Evolutionary conservation across 2,888 invertebrate genomes (phyloP).

Genomic region (Tricholauxania praeusta): DNA sequence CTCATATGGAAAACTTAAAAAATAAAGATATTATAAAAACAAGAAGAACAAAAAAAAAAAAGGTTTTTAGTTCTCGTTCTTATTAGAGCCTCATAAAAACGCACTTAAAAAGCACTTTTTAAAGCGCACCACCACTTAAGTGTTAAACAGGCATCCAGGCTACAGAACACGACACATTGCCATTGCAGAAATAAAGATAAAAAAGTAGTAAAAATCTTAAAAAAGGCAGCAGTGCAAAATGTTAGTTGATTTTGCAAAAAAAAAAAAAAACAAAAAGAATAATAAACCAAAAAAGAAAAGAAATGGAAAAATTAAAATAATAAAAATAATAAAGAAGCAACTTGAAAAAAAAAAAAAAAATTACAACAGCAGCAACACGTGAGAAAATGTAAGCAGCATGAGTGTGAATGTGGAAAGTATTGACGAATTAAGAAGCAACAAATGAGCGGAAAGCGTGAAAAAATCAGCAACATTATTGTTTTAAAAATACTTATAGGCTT

Average conservation of each 20-base stretch:
- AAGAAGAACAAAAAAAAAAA: not conserved
- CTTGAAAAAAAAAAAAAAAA: not conserved
- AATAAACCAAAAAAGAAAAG: not conserved
- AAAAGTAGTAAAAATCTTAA: no score
- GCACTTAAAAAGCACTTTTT: slow-evolving; percentile 4
- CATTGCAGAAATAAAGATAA: no score
- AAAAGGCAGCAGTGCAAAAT: no score
- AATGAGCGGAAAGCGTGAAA: no score
- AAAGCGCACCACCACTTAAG: slow-evolving; percentile 4
- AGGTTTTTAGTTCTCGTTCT: not conserved
- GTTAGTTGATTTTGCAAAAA: no score
- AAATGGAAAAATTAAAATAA: slow-evolving; percentile 5
- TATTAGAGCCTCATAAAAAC: slow-evolving; percentile 25
- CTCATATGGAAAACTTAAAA: no score
- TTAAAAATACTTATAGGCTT: no score
- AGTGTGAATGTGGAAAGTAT: no score
- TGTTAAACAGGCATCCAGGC: slow-evolving; percentile 8
- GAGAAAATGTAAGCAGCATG: not conserved
- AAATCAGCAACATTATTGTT: no score
- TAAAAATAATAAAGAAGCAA: not conserved
- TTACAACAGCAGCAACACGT: slow-evolving; percentile 9
- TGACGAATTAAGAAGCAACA: no score
- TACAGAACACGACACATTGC: no score
- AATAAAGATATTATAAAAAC: no score
- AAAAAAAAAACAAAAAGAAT: not conserved